Percentiles rank a stretch among this genome's conserved stretches.
Evolutionary conservation across 2,113 vertebrate species (phyloP).

Genomic region (Ploceus nigricollis): DNA sequence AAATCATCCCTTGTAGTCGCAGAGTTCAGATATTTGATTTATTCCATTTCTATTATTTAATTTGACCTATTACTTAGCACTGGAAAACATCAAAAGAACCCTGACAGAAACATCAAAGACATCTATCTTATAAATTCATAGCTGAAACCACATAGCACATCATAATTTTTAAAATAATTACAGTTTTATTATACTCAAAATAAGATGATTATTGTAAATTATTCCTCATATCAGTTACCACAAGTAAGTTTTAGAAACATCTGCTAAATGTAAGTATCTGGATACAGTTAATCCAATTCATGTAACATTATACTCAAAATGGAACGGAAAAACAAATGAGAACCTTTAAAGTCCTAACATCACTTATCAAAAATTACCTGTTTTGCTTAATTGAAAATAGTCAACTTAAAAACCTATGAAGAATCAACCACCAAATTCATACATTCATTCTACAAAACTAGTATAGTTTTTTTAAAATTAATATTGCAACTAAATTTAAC

Average conservation of each 20-base stretch:
- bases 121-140: constrained; percentile 14
- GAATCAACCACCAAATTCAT: background rate
- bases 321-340: background rate
- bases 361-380: background rate
- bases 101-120: constrained; percentile 46
- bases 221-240: constrained; percentile 28
- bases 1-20: background rate
- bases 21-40: constrained; percentile 11
- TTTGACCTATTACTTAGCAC: constrained; percentile 45
- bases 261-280: background rate
- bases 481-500: background rate
- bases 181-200: constrained; percentile 33
- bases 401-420: background rate
- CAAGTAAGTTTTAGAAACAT: constrained; percentile 15
- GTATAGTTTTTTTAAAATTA: background rate
- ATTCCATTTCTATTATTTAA: constrained; percentile 24
- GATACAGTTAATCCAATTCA: constrained; percentile 30
- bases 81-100: constrained; percentile 50
- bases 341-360: background rate
- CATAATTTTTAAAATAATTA: constrained; percentile 37
- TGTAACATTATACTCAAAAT: background rate
- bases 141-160: constrained; percentile 7
- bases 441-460: background rate
- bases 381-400: background rate
- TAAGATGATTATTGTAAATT: constrained; percentile 42